phyloP scores from a whole-genome alignment of 2,797 vertebrate species.

The Tokudaia tokunoshimensis region DNA sequence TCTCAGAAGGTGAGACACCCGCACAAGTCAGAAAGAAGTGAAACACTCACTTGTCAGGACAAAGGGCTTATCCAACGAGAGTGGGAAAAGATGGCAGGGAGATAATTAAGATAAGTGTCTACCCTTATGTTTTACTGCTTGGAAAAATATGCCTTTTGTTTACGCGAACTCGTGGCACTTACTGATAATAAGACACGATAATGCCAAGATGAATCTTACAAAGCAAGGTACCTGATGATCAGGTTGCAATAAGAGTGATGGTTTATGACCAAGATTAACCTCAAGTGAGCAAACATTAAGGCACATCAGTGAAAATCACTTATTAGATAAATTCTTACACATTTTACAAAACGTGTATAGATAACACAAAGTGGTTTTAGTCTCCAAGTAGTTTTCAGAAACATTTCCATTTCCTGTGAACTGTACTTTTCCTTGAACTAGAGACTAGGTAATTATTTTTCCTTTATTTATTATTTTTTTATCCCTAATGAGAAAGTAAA shows the following conservation, averaged over 20 bases:
- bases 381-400: neutral
- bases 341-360: neutral
- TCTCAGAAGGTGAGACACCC: neutral
- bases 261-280: neutral
- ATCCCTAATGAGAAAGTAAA: neutral
- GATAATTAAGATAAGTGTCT: neutral
- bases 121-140: neutral
- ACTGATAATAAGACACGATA: neutral
- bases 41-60: neutral
- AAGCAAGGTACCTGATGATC: neutral
- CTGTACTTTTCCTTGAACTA: neutral
- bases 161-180: neutral
- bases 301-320: neutral
- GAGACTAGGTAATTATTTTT: neutral
- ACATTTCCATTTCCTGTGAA: neutral
- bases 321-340: neutral
- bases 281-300: neutral
- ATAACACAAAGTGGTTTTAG: neutral
- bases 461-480: neutral
- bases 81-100: fast-evolving
- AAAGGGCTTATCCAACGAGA: neutral
- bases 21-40: neutral
- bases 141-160: neutral
- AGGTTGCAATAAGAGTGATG: neutral
- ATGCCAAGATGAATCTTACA: neutral